These are phyloP conservation scores for Psix sp. DNA, from an alignment of 1,140 invertebrate genomes.

Conservation along the genomic window DNA sequence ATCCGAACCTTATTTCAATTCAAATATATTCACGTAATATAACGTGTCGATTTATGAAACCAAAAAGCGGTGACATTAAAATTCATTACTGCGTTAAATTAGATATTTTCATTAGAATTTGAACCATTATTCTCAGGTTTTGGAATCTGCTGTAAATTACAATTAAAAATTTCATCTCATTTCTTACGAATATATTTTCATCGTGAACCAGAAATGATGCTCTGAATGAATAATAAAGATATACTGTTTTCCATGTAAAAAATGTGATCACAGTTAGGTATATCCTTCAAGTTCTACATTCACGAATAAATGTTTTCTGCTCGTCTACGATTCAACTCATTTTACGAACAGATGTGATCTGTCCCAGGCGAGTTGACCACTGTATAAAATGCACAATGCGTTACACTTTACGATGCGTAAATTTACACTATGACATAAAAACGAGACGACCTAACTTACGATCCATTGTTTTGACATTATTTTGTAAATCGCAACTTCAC, in stretches of 20 bases:
- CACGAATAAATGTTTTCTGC: too few relatives aligned
- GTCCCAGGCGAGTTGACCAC: slow-evolving; percentile 23
- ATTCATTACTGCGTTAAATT: not conserved
- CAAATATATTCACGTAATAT: slow-evolving; percentile 32
- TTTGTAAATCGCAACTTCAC: slow-evolving; percentile 11
- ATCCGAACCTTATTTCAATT: slow-evolving; percentile 26
- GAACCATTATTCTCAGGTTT: too few relatives aligned
- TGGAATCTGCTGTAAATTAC: too few relatives aligned
- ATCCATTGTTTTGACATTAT: slow-evolving; percentile 30
- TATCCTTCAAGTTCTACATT: too few relatives aligned
- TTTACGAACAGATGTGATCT: slow-evolving; percentile 21
- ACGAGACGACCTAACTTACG: slow-evolving; percentile 3
- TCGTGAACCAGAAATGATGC: too few relatives aligned
- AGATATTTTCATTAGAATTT: too few relatives aligned
- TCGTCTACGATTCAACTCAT: too few relatives aligned
- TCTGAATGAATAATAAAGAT: too few relatives aligned
- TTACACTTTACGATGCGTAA: slow-evolving; percentile 41
- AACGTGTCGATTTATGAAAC: slow-evolving; percentile 26
- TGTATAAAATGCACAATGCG: slow-evolving; percentile 24
- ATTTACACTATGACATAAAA: slow-evolving; percentile 16
- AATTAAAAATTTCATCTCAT: too few relatives aligned
- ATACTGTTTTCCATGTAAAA: too few relatives aligned
- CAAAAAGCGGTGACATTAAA: not conserved
- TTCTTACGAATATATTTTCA: too few relatives aligned
- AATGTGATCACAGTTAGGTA: too few relatives aligned